phyloP scores from a whole-genome alignment of 2,113 vertebrate genomes.

The Martes martes region DNA sequence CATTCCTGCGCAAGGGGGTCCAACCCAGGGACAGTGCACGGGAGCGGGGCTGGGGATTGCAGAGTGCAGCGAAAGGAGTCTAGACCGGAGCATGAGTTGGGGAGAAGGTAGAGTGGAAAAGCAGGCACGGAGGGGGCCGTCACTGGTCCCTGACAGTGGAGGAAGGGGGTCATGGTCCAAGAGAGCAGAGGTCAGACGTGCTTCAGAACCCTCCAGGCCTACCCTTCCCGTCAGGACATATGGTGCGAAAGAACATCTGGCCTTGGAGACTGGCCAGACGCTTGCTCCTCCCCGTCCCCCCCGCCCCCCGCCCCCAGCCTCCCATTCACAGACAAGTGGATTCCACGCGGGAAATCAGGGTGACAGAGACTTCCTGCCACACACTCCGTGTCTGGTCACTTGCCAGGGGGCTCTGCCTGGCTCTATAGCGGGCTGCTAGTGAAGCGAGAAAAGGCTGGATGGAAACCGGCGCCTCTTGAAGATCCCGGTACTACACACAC shows the following conservation, averaged over 20 bases:
- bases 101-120: not conserved
- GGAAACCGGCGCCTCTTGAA: not conserved
- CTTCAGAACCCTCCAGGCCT: not conserved
- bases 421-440: not conserved
- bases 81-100: not conserved
- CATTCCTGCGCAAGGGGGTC: not conserved
- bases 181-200: not conserved
- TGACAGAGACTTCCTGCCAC: not conserved
- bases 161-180: not conserved
- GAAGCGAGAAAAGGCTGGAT: not conserved
- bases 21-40: not conserved
- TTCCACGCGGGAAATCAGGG: not conserved
- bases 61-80: fast-evolving
- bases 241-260: conserved; percentile 32
- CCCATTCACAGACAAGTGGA: not conserved
- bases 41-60: fast-evolving
- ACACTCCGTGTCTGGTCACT: conserved; percentile 16
- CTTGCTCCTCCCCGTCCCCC: not conserved
- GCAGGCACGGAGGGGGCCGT: not conserved
- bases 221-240: not conserved
- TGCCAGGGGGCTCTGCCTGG: conserved; percentile 10
- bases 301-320: not conserved
- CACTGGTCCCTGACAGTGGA: fast-evolving
- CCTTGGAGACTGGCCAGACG: conserved; percentile 28
- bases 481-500: not conserved